Conservation (phyloP, 2,797 vertebrate species). For the Artibeus lituratus region DNA sequence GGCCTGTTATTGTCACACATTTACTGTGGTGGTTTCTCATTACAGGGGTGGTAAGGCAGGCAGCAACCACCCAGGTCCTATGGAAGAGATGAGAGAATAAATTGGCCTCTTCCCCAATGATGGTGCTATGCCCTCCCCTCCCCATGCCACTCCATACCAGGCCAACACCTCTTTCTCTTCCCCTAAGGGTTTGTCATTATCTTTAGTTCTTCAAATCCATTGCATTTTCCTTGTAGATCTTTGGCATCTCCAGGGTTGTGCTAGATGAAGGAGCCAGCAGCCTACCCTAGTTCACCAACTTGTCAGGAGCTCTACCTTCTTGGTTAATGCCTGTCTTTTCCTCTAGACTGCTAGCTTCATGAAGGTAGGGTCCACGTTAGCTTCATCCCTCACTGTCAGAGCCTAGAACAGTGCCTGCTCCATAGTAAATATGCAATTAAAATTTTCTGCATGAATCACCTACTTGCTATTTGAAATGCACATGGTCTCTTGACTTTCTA, state of each 20-base stretch:
- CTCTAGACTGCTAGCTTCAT: not conserved
- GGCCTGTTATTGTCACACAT: not conserved
- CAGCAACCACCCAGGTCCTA: not conserved
- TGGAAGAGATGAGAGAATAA: not conserved
- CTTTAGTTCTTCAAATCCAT: not conserved
- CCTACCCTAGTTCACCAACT: not conserved
- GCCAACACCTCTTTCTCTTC: not conserved
- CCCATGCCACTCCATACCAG: not conserved
- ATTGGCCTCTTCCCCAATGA: not conserved
- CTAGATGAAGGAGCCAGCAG: not conserved
- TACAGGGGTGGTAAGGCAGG: not conserved
- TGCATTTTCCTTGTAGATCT: not conserved
- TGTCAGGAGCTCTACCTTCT: not conserved
- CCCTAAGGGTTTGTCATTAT: not conserved
- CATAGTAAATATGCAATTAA: not conserved
- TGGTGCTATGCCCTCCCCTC: not conserved
- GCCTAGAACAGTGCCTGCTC: not conserved
- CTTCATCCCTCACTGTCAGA: not conserved
- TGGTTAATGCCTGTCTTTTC: not conserved
- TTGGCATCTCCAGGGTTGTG: not conserved
- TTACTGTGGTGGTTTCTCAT: not conserved
- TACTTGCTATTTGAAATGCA: not conserved
- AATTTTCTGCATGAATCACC: not conserved
- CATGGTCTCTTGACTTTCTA: not conserved
- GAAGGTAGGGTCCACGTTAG: too few relatives aligned